These are phyloP conservation scores for Dromiciops gliroides DNA, from an alignment of 2,113 vertebrate species.

Conservation along the genomic window DNA sequence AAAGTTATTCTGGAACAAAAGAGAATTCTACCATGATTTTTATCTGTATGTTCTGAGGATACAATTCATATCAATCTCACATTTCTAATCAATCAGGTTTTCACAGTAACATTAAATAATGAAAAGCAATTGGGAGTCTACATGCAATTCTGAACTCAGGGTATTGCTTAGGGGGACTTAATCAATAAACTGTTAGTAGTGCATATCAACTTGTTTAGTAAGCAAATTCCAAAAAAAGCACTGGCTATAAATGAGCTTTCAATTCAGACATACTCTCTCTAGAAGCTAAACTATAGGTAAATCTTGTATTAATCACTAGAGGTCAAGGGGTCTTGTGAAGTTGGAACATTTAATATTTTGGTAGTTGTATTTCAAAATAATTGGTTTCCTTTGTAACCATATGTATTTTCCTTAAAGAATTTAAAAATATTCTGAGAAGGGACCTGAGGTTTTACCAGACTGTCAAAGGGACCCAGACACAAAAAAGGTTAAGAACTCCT, in stretches of 20 bases:
- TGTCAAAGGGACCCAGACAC: not conserved
- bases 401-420: not conserved
- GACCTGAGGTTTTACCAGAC: not conserved
- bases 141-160: conserved; percentile 7
- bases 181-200: conserved; percentile 12
- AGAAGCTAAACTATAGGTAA: not conserved
- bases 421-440: not conserved
- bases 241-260: not conserved
- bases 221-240: not conserved
- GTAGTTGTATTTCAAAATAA: not conserved
- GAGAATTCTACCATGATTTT: conserved; percentile 3
- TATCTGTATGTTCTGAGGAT: conserved; percentile 20
- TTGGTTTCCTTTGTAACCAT: not conserved
- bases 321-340: not conserved
- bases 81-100: conserved; percentile 20
- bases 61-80: conserved; percentile 10
- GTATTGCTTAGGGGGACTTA: conserved; percentile 24
- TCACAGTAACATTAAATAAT: conserved; percentile 29
- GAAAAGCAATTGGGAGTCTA: conserved; percentile 16
- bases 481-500: not conserved
- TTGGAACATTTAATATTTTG: not conserved
- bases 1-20: conserved; percentile 14
- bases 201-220: not conserved
- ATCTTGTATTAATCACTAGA: not conserved
- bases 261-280: not conserved